Evolutionary conservation across 2,113 vertebrate genomes (phyloP).

Genomic region (Psilopsiagon aymara): DNA sequence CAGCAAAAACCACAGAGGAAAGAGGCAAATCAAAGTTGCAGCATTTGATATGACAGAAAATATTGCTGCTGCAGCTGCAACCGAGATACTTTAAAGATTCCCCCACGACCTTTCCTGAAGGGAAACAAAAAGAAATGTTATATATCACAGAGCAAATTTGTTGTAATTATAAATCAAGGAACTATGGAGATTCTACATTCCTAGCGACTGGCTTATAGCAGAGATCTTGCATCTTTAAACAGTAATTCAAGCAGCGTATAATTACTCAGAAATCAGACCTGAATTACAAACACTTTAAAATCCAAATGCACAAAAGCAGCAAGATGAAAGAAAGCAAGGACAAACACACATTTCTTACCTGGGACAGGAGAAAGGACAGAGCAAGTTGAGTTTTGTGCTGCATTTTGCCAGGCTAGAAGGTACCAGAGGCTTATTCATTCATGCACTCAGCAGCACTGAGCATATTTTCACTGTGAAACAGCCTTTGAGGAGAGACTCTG

Average conservation of each 20-base stretch:
- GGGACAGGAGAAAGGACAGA: conserved; percentile 88
- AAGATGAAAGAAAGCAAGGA: conserved; percentile 1
- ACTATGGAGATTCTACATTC: conserved; percentile 19
- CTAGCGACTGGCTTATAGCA: conserved; percentile 53
- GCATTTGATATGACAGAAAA: conserved; percentile 69
- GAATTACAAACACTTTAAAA: conserved; percentile 70
- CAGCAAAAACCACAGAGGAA: conserved; percentile 21
- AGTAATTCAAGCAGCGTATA: conserved; percentile 37
- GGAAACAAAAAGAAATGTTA: conserved; percentile 23
- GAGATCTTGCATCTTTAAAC: conserved; percentile 42
- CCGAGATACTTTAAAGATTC: conserved; percentile 43
- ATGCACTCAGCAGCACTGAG: conserved; percentile 89
- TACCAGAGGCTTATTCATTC: conserved; percentile 87
- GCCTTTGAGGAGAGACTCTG: conserved; percentile 87
- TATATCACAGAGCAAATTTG: conserved; percentile 52
- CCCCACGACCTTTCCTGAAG: conserved; percentile 2
- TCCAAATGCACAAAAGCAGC: conserved; percentile 28
- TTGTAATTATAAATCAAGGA: conserved; percentile 47
- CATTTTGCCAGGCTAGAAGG: conserved; percentile 90
- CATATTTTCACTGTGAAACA: conserved; percentile 98
- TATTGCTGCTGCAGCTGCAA: conserved; percentile 54
- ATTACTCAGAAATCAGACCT: conserved; percentile 59
- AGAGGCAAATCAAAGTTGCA: conserved; percentile 78
- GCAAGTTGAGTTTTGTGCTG: conserved; percentile 86
- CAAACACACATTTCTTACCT: conserved; percentile 84